Evolutionary conservation across 64 coral and sea anemone species (phyloP), one percentile per base, ranked within the genome.

Genomic region (Stichodactyla helianthus): DNA sequence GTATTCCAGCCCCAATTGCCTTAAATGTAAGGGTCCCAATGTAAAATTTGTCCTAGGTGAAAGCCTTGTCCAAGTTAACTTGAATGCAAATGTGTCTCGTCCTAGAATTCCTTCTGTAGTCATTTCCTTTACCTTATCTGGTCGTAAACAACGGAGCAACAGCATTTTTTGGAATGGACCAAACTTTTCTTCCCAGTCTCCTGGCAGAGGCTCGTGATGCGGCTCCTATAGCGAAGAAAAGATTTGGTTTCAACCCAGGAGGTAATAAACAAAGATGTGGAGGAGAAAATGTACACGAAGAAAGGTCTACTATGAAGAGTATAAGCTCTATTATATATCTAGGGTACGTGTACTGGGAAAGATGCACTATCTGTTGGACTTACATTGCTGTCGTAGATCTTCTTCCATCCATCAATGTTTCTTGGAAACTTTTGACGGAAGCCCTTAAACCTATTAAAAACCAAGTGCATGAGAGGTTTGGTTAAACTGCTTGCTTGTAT

Each of bases 351-450:
- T 10, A 55, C 57, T 58, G 22, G 11, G 14, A 14, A 26, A 19
- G 82, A 58, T 17, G 79, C 17, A 35, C 14, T 23, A 59, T 81
- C 55, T 11, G 28, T 57, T 31, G 8, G 18, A 90, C 97, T 89
- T 89, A 99, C 97, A 86, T 99, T 99, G 26, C 97, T 99, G 59
- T 99, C 97, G 58, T 99, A 99, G 83, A 99, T 99, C 83, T 89
- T 99, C 82, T 93, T 99, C 97, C 97, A 99, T 78, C 97, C 97
- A 51, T 99, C 97, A 52, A 99, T 76, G 82, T 83, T 85, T 52
- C 86, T 90, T 76, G 93, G 91, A 82, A 99, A 99, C 88, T 95
- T 99, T 71, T 92, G 88, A 57, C 91, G 90, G 82, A 99, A 99
- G 52, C 97, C 93, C 82, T 93, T 90, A 55, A 99, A 99, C 63